A percentile compares a stretch with the other conserved stretches of the same genome.
Conservation (phyloP, 1,140 invertebrate genomes). For the Calliopsis andreniformis region DNA sequence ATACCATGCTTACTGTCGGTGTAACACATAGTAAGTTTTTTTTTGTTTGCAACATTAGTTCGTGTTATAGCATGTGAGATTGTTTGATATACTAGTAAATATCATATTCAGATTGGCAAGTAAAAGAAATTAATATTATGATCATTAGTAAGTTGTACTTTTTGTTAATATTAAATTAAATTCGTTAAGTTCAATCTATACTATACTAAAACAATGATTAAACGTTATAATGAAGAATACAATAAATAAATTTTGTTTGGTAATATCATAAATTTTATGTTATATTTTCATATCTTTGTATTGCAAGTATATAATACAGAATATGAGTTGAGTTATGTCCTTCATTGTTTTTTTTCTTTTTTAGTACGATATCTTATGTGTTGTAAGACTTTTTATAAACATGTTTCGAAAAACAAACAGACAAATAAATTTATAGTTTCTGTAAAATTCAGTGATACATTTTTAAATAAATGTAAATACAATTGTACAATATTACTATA, state of each 20-base stretch:
- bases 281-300: too few species aligned
- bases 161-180: background rate
- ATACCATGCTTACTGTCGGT: slow-evolving; percentile 1
- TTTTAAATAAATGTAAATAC: slow-evolving; percentile 41
- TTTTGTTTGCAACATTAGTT: background rate
- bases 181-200: background rate
- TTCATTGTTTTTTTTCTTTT: slow-evolving; percentile 1
- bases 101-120: background rate
- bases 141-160: slow-evolving; percentile 13
- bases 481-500: slow-evolving; percentile 28
- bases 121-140: background rate
- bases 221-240: background rate
- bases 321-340: background rate
- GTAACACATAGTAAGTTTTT: background rate
- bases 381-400: background rate
- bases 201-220: slow-evolving; percentile 2
- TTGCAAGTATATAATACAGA: too few species aligned
- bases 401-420: slow-evolving; percentile 12
- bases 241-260: slow-evolving; percentile 1
- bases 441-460: slow-evolving; percentile 38
- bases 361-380: background rate
- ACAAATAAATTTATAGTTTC: slow-evolving; percentile 43
- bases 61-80: slow-evolving; percentile 1
- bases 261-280: background rate
- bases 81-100: background rate